Base-by-base conservation (phyloP, 1,140 invertebrate genomes). In the Babylonia areolata region DNA sequence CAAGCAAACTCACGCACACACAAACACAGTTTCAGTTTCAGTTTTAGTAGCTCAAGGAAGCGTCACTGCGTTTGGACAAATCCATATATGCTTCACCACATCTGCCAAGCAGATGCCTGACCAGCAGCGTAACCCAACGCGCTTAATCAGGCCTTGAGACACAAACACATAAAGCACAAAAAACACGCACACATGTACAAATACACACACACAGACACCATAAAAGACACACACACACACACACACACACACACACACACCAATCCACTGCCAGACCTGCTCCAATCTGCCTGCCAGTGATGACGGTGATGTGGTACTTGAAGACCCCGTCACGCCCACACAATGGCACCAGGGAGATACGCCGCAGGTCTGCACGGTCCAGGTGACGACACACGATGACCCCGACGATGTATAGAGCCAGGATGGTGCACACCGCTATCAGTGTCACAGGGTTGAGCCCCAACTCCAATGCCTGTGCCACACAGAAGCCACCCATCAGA, bases 311-410 rank as follows among this genome's bases (percentile, higher is more conserved):
- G 83, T 93, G 89, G 85, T 94, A 94, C 77, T 91, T 93, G 84
- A 91, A 93, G 33, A 88, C 86, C 3, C 92, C 92, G 89, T 91
- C 90, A 80, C 90, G 90, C 11, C 92, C 93, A 93, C 92, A 93
- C 17, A 92, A 86, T 3, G 92, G 92, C 37, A 94, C 88, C 37
- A 88, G 82, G 15, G 91, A 90, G 58, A 93, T 91, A 37, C 91
- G 88, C 17, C 90, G 91, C 31, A 94, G 84, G 81, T 95, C 95
- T 82, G 92, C 92, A 28, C 92, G 91, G 88, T 95, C 95, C 89
- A 95, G 89, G 39, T 90, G 86, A 15, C 95, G 90, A 39, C 95
- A 94, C 85, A 94, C 94, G 33, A 95, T 92, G 1, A 94, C 89
- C 3, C 94, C 85, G 0, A 94, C 77, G 37, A 95, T 85, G 86